A percentile compares a stretch with the other conserved stretches of the same genome.
phyloP scores from a whole-genome alignment of 53 echinoderm and acorn worm genomes.

The Holothuria leucospilota region DNA sequence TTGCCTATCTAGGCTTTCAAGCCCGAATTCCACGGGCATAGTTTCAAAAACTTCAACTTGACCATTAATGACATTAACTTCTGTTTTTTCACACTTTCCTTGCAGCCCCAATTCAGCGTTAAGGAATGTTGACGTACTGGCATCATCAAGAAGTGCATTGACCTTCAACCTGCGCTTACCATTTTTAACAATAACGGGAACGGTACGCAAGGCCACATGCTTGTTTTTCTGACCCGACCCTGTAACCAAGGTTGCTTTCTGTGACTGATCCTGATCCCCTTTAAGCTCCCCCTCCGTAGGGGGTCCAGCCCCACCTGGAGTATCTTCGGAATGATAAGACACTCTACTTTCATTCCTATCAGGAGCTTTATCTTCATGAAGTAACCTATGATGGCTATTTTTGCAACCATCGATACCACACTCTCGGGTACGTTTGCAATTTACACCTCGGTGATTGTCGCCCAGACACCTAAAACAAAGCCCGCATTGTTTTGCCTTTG shows the following conservation, averaged over 20 bases:
- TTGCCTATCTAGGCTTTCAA: background rate
- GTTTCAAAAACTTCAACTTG: constrained; percentile 13
- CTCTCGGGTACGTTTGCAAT: background rate
- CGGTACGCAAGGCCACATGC: constrained; percentile 7
- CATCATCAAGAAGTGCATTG: constrained; percentile 9
- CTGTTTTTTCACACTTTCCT: background rate
- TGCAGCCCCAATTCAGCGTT: constrained; percentile 25
- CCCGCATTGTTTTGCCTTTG: background rate
- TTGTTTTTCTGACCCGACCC: background rate
- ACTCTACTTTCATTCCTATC: background rate
- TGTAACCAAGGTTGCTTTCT: background rate
- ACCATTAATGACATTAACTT: constrained; percentile 29
- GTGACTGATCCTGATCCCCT: background rate
- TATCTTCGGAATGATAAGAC: background rate
- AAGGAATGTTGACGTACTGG: background rate
- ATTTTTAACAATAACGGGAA: constrained; percentile 34
- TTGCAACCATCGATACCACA: constrained; percentile 27
- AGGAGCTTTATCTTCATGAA: constrained; percentile 4
- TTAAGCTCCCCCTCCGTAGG: background rate
- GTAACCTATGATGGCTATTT: background rate
- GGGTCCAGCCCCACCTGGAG: background rate
- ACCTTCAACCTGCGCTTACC: constrained; percentile 20
- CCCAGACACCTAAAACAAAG: background rate
- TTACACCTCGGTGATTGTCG: background rate
- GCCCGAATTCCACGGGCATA: constrained; percentile 5